Conservation (phyloP, 1,140 invertebrate species). For the Drosophila azteca region DNA sequence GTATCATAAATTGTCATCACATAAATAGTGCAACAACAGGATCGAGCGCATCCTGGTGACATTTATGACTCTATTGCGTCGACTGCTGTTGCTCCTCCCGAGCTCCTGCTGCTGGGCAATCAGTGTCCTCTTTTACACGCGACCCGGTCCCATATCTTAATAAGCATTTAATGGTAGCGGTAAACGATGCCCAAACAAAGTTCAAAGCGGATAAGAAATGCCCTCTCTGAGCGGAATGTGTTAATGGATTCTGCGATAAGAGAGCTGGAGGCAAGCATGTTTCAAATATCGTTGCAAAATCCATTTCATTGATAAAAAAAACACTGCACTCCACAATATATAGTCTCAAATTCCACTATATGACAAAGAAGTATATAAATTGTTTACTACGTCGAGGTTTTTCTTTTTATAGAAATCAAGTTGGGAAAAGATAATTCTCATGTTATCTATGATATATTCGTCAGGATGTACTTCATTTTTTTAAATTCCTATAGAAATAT, state of each 20-base stretch:
- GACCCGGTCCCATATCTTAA: constrained; percentile 59
- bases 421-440: too few species aligned
- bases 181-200: constrained; percentile 61
- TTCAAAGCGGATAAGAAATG: constrained; percentile 9
- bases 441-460: too few species aligned
- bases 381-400: too few species aligned
- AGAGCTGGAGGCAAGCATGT: not conserved
- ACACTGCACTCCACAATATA: not conserved
- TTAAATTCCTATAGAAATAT: too few species aligned
- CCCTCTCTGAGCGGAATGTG: constrained; percentile 13
- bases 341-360: too few species aligned
- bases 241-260: constrained; percentile 55
- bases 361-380: too few species aligned
- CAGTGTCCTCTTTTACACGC: constrained; percentile 55
- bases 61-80: constrained; percentile 76
- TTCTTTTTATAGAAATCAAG: too few species aligned
- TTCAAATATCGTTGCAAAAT: constrained; percentile 4
- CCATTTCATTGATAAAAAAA: not conserved
- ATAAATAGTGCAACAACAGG: constrained; percentile 65
- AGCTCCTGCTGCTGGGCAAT: constrained; percentile 34
- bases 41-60: constrained; percentile 46
- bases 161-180: constrained; percentile 78
- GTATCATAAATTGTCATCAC: constrained; percentile 81
- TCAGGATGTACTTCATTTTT: too few species aligned
- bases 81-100: constrained; percentile 20